Evolutionary conservation across 2,113 vertebrate species (phyloP).

Genomic region (Eolophus roseicapilla): DNA sequence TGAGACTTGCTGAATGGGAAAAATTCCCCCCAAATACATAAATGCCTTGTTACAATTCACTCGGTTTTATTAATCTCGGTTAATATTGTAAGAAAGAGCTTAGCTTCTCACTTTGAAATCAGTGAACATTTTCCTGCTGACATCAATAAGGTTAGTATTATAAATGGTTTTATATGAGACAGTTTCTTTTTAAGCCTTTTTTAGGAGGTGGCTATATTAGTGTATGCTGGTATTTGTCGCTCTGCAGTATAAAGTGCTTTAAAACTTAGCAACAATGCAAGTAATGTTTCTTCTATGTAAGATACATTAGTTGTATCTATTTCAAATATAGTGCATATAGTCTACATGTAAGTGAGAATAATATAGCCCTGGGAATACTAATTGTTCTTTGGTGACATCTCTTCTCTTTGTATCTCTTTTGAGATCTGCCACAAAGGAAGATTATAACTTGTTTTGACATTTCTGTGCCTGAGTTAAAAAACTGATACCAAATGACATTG

Average conservation of each 20-base stretch:
- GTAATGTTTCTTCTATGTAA: background rate
- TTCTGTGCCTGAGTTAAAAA: background rate
- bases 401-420: background rate
- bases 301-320: background rate
- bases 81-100: background rate
- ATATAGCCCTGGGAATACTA: background rate
- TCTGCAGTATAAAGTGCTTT: background rate
- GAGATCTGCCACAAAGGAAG: background rate
- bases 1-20: conserved; percentile 39
- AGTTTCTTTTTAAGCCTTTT: background rate
- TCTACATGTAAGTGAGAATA: background rate
- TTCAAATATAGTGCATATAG: background rate
- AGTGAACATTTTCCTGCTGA: background rate
- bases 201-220: background rate
- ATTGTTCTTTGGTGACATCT: background rate
- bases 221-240: background rate
- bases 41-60: conserved; percentile 33
- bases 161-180: background rate
- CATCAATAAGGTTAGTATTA: background rate
- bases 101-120: background rate
- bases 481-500: background rate
- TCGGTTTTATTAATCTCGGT: conserved; percentile 41
- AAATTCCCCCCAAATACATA: conserved; percentile 1
- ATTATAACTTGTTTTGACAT: background rate
- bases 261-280: background rate